Evolutionary conservation across 30 jellyfish, hydroid and myxozoan species (phyloP), one percentile per base, ranked within the genome.

Genomic region (Turritopsis dohrnii): DNA sequence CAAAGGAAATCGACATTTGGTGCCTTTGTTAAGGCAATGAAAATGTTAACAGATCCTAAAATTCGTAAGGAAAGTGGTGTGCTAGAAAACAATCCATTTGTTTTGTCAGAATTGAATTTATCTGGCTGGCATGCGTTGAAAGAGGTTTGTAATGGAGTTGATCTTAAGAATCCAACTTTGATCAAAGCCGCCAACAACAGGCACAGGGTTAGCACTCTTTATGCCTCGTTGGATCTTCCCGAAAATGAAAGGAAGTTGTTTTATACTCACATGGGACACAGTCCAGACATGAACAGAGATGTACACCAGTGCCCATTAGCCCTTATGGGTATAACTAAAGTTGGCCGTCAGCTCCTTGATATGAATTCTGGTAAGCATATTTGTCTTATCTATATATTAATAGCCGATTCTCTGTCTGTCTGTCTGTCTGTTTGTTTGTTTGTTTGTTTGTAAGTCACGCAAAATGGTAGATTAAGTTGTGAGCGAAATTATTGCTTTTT

Each of bases 61-160:
- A 66, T 66, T 66, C 76, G 76, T 21, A 26, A 21, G 29, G 76
- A 21, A 21, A 1, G 27, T 66, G 76, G 76, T 66, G 76, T 66
- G 27, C 27, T 26, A 21, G 76, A 66, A 66, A 66, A 26, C 7
- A 66, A 66, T 26, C 27, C 27, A 21, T 66, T 66, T 66, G 76
- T 66, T 66, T 66, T 21, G 27, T 66, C 76, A 21, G 76, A 66
- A 66, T 66, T 66, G 29, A 66, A 66, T 66, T 66, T 66, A 1
- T 66, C 76, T 66, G 76, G 76, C 17, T 66, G 76, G 76, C 76
- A 66, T 66, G 76, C 76, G 29, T 26, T 66, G 76, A 66, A 66
- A 66, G 76, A 66, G 27, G 29, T 26, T 21, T 66, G 76, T 26
- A 66, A 26, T 66, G 29, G 76, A 66, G 76, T 66, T 66, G 29